A percentile compares a stretch with the other conserved stretches of the same genome.
phyloP scores from a whole-genome alignment of 2,113 vertebrate genomes.

The Heloderma charlesbogerti region DNA sequence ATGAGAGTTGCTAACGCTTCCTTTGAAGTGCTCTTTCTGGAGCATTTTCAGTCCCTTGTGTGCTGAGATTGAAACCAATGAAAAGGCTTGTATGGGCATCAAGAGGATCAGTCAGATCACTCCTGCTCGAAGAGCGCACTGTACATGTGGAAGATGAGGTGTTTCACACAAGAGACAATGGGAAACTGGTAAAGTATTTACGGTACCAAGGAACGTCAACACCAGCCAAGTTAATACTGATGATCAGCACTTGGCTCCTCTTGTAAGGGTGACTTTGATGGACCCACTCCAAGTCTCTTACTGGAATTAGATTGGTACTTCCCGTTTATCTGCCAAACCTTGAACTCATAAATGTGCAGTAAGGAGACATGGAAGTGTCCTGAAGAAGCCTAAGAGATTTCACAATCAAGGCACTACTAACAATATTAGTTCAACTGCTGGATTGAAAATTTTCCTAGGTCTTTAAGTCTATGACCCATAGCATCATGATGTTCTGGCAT shows the following conservation, averaged over 20 bases:
- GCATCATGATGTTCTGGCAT: not conserved
- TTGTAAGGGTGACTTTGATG: not conserved
- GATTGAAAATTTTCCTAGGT: not conserved
- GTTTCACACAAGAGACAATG: not conserved
- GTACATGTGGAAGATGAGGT: not conserved
- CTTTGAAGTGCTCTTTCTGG: not conserved
- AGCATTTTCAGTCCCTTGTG: not conserved
- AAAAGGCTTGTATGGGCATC: not conserved
- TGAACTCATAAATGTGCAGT: not conserved
- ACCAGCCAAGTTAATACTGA: not conserved
- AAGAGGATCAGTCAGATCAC: not conserved
- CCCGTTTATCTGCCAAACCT: not conserved
- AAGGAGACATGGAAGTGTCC: not conserved
- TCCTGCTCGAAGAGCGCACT: not conserved
- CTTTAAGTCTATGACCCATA: not conserved
- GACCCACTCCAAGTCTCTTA: not conserved
- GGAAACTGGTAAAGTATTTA: not conserved
- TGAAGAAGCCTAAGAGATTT: not conserved
- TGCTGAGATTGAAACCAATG: not conserved
- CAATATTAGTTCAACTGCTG: not conserved
- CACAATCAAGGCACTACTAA: not conserved
- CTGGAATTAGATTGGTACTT: not conserved
- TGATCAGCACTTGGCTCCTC: not conserved
- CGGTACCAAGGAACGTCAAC: not conserved
- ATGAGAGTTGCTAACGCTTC: not conserved